Base-by-base conservation (phyloP, 1,140 invertebrate species). In the Tetramorium alpestre region DNA sequence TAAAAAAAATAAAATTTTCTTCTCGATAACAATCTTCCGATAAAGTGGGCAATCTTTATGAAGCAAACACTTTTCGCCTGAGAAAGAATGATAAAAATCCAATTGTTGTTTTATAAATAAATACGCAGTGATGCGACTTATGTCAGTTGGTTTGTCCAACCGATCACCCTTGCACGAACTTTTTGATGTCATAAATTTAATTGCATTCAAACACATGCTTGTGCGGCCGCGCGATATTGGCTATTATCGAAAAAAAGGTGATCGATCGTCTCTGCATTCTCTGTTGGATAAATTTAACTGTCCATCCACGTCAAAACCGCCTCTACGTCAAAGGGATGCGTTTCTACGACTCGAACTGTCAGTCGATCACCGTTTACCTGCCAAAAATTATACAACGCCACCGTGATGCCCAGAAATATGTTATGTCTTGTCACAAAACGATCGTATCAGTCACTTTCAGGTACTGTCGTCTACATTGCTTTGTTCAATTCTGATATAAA, bases 261-360 rank as follows among this genome's bases (percentile, higher is more conserved):
- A 90, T 88, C 87, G 89, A 91, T 91, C 90, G 89, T 85, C 72
- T 67, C 87, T 90, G 82, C 81, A 81, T 91, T 84, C 89, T 89
- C 90, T 85, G 81, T 73, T 87, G 88, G 90, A 91, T 91, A 91
- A 91, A 91, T 91, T 91, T 89, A 91, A 89, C 90, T 91, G 90
- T 91, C 90, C 88, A 91, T 91, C 90, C 89, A 91, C 87, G 90
- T 91, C 90, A 91, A 91, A 84, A 89, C 85, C 85, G 33, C 87
- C 64, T 82, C 81, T 88, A 75, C 77, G 89, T 91, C 90, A 91
- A 91, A 91, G 90, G 76, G 89, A 91, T 86, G 47, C 90, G 69
- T 91, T 91, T 91, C 90, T 90, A 62, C 58, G 72, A 75, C 80
- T 89, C 87, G 62, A 67, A 82, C 89, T 86, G 89, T 87, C 89